These are phyloP conservation scores for Calosoma granatense DNA, from an alignment of 1,140 invertebrate genomes.

Conservation along the genomic window DNA sequence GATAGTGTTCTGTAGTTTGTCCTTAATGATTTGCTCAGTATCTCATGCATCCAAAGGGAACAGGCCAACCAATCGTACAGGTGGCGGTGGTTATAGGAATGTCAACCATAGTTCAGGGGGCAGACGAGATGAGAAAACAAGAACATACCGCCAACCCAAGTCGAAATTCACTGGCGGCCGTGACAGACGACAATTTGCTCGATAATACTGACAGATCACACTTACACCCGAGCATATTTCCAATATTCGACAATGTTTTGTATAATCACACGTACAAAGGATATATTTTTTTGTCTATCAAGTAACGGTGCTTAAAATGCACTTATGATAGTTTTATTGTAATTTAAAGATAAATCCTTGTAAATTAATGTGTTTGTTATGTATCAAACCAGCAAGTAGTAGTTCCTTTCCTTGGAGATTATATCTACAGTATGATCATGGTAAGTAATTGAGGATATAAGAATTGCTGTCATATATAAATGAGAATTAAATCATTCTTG, in stretches of 20 bases:
- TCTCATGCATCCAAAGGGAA: constrained; percentile 48
- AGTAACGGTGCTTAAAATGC: not conserved
- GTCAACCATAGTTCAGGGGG: constrained; percentile 53
- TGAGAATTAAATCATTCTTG: no score
- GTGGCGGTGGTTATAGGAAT: constrained; percentile 68
- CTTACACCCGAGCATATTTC: no score
- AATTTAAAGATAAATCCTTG: not conserved
- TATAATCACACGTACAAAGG: not conserved
- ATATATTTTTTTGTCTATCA: not conserved
- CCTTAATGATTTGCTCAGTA: constrained; percentile 31
- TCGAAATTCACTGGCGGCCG: constrained; percentile 28
- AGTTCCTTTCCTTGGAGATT: no score
- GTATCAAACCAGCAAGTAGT: not conserved
- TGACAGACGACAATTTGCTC: constrained; percentile 39
- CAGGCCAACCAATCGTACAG: constrained; percentile 60
- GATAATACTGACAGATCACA: constrained; percentile 35
- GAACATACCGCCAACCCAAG: constrained; percentile 46
- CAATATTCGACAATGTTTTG: no score
- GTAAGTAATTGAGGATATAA: no score
- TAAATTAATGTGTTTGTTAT: not conserved
- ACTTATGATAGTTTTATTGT: not conserved
- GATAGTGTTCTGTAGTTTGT: constrained; percentile 7
- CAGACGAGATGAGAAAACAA: constrained; percentile 45
- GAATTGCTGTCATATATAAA: no score
- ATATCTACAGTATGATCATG: no score